Evolutionary conservation across 2,797 vertebrate species (phyloP).

Genomic region (Sebastes wilsoni): DNA sequence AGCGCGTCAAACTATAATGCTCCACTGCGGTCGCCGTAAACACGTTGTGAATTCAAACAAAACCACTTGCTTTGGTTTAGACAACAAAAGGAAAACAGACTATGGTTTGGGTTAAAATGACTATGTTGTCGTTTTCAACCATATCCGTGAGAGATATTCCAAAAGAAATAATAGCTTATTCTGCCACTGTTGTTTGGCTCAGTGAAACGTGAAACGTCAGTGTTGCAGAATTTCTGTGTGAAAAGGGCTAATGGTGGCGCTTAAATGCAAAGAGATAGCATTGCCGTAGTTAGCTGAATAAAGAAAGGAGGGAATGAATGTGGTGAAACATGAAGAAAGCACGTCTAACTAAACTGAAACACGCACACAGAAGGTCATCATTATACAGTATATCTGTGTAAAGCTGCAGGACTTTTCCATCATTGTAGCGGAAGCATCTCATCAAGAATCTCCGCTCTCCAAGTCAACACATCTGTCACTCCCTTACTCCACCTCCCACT

Average conservation of each 20-base stretch:
- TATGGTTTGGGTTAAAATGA: no score
- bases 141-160: no score
- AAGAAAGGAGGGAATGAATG: neutral
- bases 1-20: no score
- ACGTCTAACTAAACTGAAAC: neutral
- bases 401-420: conserved; percentile 20
- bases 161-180: neutral
- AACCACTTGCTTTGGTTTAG: no score
- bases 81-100: no score
- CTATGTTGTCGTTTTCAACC: no score
- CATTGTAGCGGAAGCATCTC: conserved; percentile 20
- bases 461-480: conserved; percentile 70
- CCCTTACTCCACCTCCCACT: conserved; percentile 27
- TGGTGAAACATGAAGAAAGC: no score
- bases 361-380: neutral
- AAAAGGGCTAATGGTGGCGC: no score
- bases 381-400: neutral
- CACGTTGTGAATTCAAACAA: no score
- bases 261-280: neutral
- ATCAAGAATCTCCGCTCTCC: conserved; percentile 36
- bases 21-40: no score
- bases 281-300: neutral
- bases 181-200: neutral
- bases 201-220: neutral
- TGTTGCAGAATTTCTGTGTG: no score